These are phyloP conservation scores for Apodemus agrarius DNA, from an alignment of 2,797 vertebrate genomes.

Conservation along the genomic window DNA sequence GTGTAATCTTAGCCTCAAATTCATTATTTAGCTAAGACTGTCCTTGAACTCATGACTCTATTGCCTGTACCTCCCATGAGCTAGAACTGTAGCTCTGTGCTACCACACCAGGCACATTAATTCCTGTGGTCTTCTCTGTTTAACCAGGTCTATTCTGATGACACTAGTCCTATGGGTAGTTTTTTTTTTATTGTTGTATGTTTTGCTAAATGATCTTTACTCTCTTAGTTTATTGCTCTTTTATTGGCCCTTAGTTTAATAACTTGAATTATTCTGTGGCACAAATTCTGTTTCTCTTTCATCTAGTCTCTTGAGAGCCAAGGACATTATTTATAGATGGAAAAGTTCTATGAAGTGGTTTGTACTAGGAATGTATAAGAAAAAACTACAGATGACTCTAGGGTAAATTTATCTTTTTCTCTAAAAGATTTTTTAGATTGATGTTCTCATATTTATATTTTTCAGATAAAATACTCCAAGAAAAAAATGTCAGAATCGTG, in stretches of 20 bases:
- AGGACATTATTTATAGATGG: background rate
- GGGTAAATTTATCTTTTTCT: background rate
- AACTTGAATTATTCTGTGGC: too few species aligned
- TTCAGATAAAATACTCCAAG: background rate
- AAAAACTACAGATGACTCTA: too few species aligned
- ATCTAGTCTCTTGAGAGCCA: fast-evolving
- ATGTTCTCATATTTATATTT: too few species aligned
- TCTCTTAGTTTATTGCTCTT: background rate
- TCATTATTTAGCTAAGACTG: background rate
- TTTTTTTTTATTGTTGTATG: background rate
- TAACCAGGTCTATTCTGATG: background rate
- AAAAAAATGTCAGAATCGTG: fast-evolving
- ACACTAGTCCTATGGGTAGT: background rate
- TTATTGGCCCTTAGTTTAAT: too few species aligned
- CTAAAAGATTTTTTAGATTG: too few species aligned
- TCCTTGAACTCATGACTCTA: background rate
- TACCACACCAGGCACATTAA: background rate
- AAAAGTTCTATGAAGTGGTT: background rate
- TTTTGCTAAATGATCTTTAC: background rate
- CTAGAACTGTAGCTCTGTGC: background rate
- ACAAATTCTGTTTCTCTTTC: background rate
- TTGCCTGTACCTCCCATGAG: background rate
- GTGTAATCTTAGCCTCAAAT: background rate
- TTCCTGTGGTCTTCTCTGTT: background rate
- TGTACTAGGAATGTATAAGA: background rate